Evolutionary conservation across 2,113 vertebrate genomes (phyloP), one percentile per base, ranked within the genome.

Genomic region (Rhynchomys soricoides): DNA sequence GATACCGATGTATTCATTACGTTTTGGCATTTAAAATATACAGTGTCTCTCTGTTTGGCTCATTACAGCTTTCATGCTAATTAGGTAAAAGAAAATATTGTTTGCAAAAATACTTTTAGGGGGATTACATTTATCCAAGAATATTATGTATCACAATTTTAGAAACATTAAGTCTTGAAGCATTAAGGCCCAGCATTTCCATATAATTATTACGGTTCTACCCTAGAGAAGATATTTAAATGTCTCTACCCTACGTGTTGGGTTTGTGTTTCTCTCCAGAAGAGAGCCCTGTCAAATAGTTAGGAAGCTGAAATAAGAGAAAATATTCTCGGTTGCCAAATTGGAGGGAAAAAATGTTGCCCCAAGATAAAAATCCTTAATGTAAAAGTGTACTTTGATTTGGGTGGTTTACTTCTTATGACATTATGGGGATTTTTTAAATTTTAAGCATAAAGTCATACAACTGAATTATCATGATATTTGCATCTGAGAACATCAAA

Each of bases 341-440:
- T 92, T 96, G 93, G 86, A 95, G 87, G 37, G 50, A 0, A 3
- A 85, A 96, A 95, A 97, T 94, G 62, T 95, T 97, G 95, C 97
- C 97, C 89, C 95, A 73, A 97, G 97, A 97, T 95, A 97, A 97
- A 97, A 96, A 97, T 96, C 86, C 83, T 97, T 97, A 97, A 96
- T 90, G 86, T 96, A 96, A 97, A 97, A 97, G 96, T 93, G 79
- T 95, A 89, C 77, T 97, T 95, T 93, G 93, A 96, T 97, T 97
- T 92, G 92, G 95, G 86, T 95, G 86, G 92, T 96, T 98, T 95
- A 94, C 95, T 97, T 97, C 94, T 90, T 87, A 95, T 96, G 91
- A 95, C 81, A 96, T 96, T 97, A 97, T 75, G 68, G 66, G 83
- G 40, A 73, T 97, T 97, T 95, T 95, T 57, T 66, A 34, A 91